Evolutionary conservation across 2,113 vertebrate genomes (phyloP).

Genomic region (Sorex araneus): DNA sequence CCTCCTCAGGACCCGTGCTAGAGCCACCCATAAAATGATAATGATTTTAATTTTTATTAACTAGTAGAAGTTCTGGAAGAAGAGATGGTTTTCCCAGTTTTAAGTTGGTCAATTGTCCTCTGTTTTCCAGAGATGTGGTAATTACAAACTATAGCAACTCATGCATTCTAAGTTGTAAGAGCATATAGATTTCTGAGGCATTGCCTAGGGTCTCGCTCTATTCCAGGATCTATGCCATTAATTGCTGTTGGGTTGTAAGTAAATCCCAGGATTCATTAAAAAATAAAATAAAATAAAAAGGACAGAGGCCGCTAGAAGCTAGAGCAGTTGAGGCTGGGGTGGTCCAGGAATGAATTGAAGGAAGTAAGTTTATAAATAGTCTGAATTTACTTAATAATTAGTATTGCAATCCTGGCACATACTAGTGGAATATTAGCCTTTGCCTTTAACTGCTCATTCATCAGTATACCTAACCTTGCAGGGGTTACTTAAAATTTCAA

Average conservation of each 20-base stretch:
- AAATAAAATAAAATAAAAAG: background rate
- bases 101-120: background rate
- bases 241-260: background rate
- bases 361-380: background rate
- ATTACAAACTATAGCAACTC: background rate
- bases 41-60: background rate
- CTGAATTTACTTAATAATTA: background rate
- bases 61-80: background rate
- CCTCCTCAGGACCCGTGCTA: background rate
- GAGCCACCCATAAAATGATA: background rate
- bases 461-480: background rate
- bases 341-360: background rate
- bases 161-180: background rate
- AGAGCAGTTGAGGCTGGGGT: background rate
- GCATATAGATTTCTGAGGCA: background rate
- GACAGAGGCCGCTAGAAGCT: too few species aligned
- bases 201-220: fast-evolving
- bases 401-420: background rate
- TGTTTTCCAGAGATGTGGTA: background rate
- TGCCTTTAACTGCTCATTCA: background rate
- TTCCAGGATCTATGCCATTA: background rate
- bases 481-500: background rate
- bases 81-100: background rate
- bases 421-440: background rate
- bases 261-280: background rate